phyloP scores from a whole-genome alignment of 2,797 vertebrate species.

The Oryzias sinensis region DNA sequence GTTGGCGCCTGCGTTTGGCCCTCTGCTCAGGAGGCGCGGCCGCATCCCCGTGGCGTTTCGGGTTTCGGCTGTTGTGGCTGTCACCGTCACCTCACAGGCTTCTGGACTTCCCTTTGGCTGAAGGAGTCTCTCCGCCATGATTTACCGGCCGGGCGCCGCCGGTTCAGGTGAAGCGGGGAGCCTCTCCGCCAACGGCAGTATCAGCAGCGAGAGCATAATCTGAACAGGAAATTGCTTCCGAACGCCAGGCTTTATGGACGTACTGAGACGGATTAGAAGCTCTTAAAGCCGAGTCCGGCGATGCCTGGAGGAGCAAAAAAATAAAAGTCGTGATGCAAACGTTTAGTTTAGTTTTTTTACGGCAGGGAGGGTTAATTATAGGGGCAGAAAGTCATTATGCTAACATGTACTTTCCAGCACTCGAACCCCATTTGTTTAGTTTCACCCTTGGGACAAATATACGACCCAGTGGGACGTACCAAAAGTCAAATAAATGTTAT shows the following conservation, averaged over 20 bases:
- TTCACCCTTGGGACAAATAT: conserved; percentile 29
- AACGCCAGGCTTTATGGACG: conserved; percentile 68
- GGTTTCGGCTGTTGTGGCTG: conserved; percentile 44
- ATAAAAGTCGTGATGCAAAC: conserved; percentile 55
- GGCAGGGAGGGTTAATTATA: conserved; percentile 53
- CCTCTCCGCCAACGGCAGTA: conserved; percentile 17
- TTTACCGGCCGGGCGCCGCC: no score
- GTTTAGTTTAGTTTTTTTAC: conserved; percentile 42
- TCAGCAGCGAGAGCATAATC: conserved; percentile 61
- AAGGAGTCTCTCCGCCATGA: not conserved
- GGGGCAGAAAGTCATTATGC: conserved; percentile 47
- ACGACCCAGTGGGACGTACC: conserved; percentile 20
- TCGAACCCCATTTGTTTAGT: conserved; percentile 40
- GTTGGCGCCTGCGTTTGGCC: conserved; percentile 37
- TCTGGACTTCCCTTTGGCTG: conserved; percentile 25
- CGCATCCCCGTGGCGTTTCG: conserved; percentile 36
- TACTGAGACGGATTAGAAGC: conserved; percentile 64
- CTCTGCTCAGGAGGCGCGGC: conserved; percentile 9
- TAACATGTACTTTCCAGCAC: conserved; percentile 39
- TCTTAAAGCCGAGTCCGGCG: conserved; percentile 69
- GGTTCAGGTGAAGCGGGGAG: no score
- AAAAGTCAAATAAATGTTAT: conserved; percentile 30
- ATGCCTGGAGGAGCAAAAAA: conserved; percentile 59
- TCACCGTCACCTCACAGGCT: conserved; percentile 23
- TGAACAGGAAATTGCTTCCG: conserved; percentile 70